Percentiles rank a stretch among this genome's conserved stretches.
Evolutionary conservation across 1,140 invertebrate genomes (phyloP).

Genomic region (Ostrea denselamellosa): DNA sequence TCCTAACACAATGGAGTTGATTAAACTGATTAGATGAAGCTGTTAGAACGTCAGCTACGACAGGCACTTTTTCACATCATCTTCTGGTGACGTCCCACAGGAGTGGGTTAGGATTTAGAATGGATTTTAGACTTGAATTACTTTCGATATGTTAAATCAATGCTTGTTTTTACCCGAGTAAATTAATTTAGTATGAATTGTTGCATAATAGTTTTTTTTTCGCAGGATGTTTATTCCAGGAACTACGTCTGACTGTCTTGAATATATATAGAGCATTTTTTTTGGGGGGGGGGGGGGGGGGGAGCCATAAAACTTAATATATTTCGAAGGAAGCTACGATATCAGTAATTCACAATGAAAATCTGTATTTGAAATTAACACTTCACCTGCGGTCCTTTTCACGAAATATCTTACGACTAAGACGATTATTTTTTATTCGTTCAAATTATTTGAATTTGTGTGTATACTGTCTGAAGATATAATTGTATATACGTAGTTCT

Average conservation of each 20-base stretch:
- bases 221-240: background rate
- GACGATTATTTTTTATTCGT: no score
- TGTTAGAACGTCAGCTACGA: conserved; percentile 23
- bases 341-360: no score
- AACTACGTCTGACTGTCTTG: background rate
- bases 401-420: no score
- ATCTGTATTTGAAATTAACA: no score
- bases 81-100: background rate
- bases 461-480: no score
- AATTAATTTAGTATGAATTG: conserved; percentile 26
- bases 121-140: conserved; percentile 55
- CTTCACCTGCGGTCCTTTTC: no score
- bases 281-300: no score
- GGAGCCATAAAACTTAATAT: no score
- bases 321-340: no score
- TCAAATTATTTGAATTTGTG: no score
- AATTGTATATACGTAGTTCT: no score
- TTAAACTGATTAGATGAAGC: conserved; percentile 33
- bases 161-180: conserved; percentile 43
- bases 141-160: conserved; percentile 56
- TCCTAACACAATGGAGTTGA: conserved; percentile 29
- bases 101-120: background rate
- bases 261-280: background rate
- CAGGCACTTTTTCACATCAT: conserved; percentile 27
- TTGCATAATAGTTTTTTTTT: conserved; percentile 18